Conservation (phyloP, 2,797 vertebrate genomes). For the Acropternis orthonyx region DNA sequence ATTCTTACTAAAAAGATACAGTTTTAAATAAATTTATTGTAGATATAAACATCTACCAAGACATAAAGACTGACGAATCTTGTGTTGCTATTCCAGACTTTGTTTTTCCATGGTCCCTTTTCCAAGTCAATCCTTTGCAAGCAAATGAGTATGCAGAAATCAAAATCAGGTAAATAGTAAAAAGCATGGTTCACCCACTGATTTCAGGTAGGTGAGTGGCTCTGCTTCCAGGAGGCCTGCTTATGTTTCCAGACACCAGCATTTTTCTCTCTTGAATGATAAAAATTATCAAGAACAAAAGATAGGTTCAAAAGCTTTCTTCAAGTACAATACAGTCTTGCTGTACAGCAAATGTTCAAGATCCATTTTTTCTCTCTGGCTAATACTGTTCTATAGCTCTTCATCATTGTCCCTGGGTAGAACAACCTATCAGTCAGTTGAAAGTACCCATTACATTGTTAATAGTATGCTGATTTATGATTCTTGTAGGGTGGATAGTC, state of each 20-base stretch:
- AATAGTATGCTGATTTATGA: conserved; percentile 7
- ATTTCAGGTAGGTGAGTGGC: neutral
- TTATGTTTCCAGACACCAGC: neutral
- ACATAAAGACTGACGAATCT: neutral
- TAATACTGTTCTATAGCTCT: neutral
- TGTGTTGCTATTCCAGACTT: neutral
- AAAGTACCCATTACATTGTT: neutral
- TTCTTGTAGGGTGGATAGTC: neutral
- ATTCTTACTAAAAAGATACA: neutral
- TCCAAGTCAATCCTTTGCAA: neutral
- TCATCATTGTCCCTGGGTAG: neutral
- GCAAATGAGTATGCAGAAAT: neutral
- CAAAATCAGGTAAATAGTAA: neutral
- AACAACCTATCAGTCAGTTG: neutral
- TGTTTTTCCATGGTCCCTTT: neutral
- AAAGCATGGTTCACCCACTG: neutral
- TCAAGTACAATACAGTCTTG: neutral
- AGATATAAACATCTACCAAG: neutral
- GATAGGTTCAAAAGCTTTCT: neutral
- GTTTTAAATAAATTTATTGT: neutral
- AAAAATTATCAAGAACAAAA: neutral
- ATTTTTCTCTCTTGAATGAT: neutral
- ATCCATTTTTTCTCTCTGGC: neutral
- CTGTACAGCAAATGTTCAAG: neutral
- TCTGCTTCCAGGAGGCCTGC: neutral